phyloP scores from a whole-genome alignment of 2,888 invertebrate species.

The Euproctis similis region DNA sequence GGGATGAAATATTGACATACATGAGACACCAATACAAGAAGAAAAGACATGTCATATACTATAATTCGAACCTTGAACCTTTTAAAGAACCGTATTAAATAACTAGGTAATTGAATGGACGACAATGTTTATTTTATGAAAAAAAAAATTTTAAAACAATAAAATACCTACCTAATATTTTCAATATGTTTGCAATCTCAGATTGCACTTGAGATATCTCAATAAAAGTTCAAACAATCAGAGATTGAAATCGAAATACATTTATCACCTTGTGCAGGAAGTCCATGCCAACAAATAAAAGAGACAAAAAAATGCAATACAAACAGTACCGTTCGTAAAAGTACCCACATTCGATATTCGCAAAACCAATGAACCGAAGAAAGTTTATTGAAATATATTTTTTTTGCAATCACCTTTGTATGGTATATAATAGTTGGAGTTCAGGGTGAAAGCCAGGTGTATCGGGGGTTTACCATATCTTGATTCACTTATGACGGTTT shows the following conservation, averaged over 20 bases:
- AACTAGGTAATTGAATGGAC: too few relatives aligned
- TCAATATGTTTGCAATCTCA: background rate
- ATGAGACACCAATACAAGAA: too few relatives aligned
- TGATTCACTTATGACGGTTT: conserved; percentile 69
- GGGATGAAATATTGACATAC: too few relatives aligned
- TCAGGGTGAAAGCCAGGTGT: conserved; percentile 68
- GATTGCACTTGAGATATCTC: conserved; percentile 13
- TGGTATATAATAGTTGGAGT: conserved; percentile 35
- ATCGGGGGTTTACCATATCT: conserved; percentile 64
- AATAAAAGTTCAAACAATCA: conserved; percentile 7
- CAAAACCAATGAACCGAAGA: conserved; percentile 55
- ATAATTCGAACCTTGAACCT: too few relatives aligned
- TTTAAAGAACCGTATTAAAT: too few relatives aligned
- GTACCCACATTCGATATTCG: conserved; percentile 39
- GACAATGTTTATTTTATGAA: too few relatives aligned
- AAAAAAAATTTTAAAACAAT: too few relatives aligned
- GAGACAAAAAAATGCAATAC: conserved; percentile 39
- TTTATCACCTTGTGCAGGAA: too few relatives aligned
- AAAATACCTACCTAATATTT: too few relatives aligned
- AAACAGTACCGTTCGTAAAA: conserved; percentile 33
- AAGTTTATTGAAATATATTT: conserved; percentile 55
- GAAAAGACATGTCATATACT: too few relatives aligned
- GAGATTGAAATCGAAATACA: conserved; percentile 34
- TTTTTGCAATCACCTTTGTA: conserved; percentile 47
- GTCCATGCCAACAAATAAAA: too few relatives aligned